These are phyloP conservation scores for Montipora sp. DNA, from an alignment of 64 coral and sea anemone genomes.

Conservation along the genomic window DNA sequence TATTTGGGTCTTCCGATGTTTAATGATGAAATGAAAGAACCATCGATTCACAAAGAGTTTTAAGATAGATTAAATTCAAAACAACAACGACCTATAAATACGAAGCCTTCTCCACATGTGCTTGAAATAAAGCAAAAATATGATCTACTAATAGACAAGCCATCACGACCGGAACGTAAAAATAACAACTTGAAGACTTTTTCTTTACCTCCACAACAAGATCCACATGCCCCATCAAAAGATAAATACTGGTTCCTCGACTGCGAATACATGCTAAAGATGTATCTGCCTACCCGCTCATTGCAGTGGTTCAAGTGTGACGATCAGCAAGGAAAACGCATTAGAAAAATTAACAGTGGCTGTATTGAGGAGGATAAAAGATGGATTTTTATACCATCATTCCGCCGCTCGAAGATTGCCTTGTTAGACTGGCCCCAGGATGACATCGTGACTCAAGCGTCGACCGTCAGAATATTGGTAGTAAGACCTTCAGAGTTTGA, in stretches of 20 bases:
- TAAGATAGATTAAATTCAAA: background rate
- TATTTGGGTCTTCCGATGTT: slow-evolving; percentile 4
- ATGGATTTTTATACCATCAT: slow-evolving; percentile 54
- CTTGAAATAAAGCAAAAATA: too few relatives aligned
- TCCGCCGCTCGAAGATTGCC: background rate
- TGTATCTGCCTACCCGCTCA: background rate
- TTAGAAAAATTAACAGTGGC: background rate
- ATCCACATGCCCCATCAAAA: background rate
- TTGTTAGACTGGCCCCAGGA: slow-evolving; percentile 8
- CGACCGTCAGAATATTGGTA: background rate
- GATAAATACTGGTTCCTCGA: background rate
- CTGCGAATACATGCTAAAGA: slow-evolving; percentile 9
- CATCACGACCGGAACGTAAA: too few relatives aligned
- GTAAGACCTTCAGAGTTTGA: slow-evolving; percentile 13
- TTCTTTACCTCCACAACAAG: too few relatives aligned
- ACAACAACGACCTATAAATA: too few relatives aligned
- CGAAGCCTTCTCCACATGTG: too few relatives aligned
- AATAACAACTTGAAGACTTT: too few relatives aligned
- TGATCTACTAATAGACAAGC: too few relatives aligned
- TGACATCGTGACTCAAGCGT: background rate
- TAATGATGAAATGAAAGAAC: background rate
- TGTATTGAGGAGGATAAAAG: background rate
- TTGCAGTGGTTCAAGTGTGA: background rate
- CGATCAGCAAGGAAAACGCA: background rate
- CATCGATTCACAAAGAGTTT: background rate